Percentiles rank a stretch among this genome's conserved stretches.
phyloP scores from a whole-genome alignment of 37 sponge, comb jelly and placozoan species.

The Corticium candelabrum region DNA sequence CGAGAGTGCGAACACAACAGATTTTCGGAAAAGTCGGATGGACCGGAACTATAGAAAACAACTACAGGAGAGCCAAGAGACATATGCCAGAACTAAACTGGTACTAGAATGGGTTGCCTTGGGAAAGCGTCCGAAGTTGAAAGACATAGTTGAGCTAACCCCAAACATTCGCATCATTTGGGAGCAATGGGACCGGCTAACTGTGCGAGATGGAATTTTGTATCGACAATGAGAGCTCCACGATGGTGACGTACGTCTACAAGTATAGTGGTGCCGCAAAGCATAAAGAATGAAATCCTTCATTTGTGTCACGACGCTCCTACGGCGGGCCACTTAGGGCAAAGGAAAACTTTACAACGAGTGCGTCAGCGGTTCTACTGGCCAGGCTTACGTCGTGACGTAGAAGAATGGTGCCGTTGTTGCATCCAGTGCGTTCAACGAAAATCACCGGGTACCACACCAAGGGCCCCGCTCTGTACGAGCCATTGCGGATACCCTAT shows the following conservation, averaged over 20 bases:
- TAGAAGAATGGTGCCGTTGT: not conserved
- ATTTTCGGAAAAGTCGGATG: too few species aligned
- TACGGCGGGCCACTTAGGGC: not conserved
- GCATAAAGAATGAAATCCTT: not conserved
- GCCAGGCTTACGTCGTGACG: not conserved
- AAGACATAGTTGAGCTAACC: too few species aligned
- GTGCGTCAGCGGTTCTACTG: not conserved
- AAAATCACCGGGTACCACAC: too few species aligned
- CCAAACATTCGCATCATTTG: slow-evolving; percentile 12
- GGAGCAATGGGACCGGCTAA: not conserved
- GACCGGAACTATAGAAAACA: too few species aligned
- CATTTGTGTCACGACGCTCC: not conserved
- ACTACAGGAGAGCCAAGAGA: too few species aligned
- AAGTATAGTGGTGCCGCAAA: not conserved
- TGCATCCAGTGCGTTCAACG: not conserved
- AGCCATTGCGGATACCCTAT: too few species aligned
- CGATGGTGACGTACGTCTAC: not conserved
- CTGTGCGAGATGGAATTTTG: not conserved
- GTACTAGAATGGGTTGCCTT: too few species aligned
- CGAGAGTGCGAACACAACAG: too few species aligned
- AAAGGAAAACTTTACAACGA: not conserved
- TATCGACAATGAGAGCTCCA: not conserved
- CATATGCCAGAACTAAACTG: too few species aligned
- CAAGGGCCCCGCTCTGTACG: too few species aligned
- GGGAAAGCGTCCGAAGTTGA: too few species aligned